Percentiles rank a stretch among this genome's conserved stretches.
Conservation (phyloP, 2,797 vertebrate species). For the Crenichthys baileyi region DNA sequence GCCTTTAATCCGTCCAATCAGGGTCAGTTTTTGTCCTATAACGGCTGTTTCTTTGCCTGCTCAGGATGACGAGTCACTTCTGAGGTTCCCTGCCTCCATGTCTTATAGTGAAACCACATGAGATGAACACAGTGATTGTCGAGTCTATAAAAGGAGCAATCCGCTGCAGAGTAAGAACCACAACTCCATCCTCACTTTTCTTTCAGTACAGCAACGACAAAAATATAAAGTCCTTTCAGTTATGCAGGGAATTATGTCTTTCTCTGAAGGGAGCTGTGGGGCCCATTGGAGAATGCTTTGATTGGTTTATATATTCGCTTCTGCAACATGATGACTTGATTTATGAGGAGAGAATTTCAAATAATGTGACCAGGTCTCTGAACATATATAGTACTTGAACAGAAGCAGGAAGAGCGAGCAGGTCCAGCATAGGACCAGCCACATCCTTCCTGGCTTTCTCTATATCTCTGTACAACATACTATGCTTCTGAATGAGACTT, state of each 20-base stretch:
- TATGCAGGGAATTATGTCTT: slow-evolving; percentile 64
- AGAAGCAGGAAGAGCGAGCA: slow-evolving; percentile 56
- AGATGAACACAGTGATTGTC: slow-evolving; percentile 46
- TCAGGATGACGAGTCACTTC: slow-evolving; percentile 56
- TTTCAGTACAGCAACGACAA: slow-evolving; percentile 52
- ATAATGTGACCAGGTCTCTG: slow-evolving; percentile 33
- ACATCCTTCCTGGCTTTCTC: slow-evolving; percentile 61
- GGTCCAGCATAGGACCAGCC: slow-evolving; percentile 19
- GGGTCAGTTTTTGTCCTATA: slow-evolving; percentile 46
- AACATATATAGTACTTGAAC: slow-evolving; percentile 38
- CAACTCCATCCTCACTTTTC: slow-evolving; percentile 51
- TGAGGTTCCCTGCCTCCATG: slow-evolving; percentile 54
- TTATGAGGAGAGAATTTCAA: slow-evolving; percentile 53
- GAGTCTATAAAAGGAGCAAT: slow-evolving; percentile 69
- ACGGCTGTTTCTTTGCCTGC: slow-evolving; percentile 45
- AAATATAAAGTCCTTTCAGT: slow-evolving; percentile 66
- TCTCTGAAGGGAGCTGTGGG: slow-evolving; percentile 48
- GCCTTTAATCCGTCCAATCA: slow-evolving; percentile 59
- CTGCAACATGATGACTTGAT: slow-evolving; percentile 52
- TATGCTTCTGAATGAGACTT: slow-evolving; percentile 39
- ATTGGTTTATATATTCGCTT: slow-evolving; percentile 40
- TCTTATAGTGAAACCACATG: slow-evolving; percentile 66
- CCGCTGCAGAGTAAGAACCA: slow-evolving; percentile 48
- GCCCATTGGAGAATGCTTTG: slow-evolving; percentile 43
- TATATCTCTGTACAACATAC: slow-evolving; percentile 36